A percentile compares a stretch with the other conserved stretches of the same genome.
These are phyloP conservation scores for Volucella inflata DNA, from an alignment of 2,888 invertebrate genomes.

Conservation along the genomic window DNA sequence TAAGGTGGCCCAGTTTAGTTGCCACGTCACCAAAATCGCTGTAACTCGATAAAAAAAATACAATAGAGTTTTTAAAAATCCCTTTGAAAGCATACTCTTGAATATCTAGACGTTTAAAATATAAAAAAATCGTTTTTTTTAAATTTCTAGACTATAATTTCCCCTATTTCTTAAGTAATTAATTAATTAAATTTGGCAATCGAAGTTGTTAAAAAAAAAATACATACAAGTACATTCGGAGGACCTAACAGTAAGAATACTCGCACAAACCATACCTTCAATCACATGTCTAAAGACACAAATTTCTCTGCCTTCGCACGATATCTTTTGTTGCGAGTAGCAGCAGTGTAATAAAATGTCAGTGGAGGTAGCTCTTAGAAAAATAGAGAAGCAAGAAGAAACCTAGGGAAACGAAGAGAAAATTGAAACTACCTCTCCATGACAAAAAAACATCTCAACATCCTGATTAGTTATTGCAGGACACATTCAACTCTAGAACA, in stretches of 20 bases:
- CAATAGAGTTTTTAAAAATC: no score
- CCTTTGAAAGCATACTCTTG: no score
- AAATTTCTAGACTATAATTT: no score
- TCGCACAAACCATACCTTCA: neutral
- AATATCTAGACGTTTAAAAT: no score
- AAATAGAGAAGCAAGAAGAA: conserved; percentile 14
- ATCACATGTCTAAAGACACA: conserved; percentile 5
- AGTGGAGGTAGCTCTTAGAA: conserved; percentile 26
- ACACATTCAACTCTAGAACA: conserved; percentile 49
- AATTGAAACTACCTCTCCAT: conserved; percentile 72
- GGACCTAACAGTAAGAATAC: neutral
- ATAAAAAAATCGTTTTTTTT: no score
- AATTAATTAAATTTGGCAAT: no score
- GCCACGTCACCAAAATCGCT: no score
- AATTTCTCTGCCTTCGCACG: conserved; percentile 2
- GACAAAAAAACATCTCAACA: conserved; percentile 59
- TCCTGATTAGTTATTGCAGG: conserved; percentile 72
- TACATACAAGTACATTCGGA: neutral
- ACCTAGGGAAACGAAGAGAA: conserved; percentile 22
- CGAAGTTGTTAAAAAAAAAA: neutral
- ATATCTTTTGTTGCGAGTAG: conserved; percentile 10
- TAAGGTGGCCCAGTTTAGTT: no score
- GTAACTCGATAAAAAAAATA: no score
- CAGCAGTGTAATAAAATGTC: conserved; percentile 47
- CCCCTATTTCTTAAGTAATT: no score